These are phyloP conservation scores for Glomeris maerens DNA, from an alignment of 1,140 invertebrate species.

Conservation along the genomic window DNA sequence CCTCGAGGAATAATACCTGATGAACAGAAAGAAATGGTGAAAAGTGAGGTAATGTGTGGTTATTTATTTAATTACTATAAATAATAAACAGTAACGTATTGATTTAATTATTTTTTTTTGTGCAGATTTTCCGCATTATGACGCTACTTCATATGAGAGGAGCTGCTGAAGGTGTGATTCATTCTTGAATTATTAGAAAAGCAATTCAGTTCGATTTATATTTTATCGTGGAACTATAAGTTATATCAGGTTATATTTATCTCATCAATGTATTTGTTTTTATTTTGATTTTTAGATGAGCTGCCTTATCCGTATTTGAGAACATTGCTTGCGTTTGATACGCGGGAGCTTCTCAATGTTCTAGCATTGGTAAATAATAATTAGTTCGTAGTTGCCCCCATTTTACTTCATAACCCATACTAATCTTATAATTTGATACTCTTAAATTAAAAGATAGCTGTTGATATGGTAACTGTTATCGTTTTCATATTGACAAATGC, in stretches of 20 bases:
- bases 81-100: background rate
- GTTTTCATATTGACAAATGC: background rate
- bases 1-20: slow-evolving; percentile 66
- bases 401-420: background rate
- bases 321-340: slow-evolving; percentile 69
- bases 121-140: background rate
- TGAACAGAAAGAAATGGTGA: slow-evolving; percentile 48
- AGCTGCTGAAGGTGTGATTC: too few relatives aligned
- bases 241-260: background rate
- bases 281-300: slow-evolving; percentile 36
- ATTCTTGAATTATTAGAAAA: too few relatives aligned
- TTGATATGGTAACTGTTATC: slow-evolving; percentile 1
- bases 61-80: slow-evolving; percentile 1
- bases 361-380: slow-evolving; percentile 44
- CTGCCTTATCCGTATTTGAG: slow-evolving; percentile 58
- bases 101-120: slow-evolving; percentile 1
- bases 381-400: background rate
- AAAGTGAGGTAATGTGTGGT: slow-evolving; percentile 47
- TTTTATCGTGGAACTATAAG: background rate
- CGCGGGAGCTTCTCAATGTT: slow-evolving; percentile 78
- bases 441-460: background rate
- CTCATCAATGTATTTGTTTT: background rate
- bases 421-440: background rate
- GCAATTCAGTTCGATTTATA: background rate
- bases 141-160: too few relatives aligned